Evolutionary conservation across 2,797 vertebrate species (phyloP).

Genomic region (Lepidocolaptes lacrymiger): DNA sequence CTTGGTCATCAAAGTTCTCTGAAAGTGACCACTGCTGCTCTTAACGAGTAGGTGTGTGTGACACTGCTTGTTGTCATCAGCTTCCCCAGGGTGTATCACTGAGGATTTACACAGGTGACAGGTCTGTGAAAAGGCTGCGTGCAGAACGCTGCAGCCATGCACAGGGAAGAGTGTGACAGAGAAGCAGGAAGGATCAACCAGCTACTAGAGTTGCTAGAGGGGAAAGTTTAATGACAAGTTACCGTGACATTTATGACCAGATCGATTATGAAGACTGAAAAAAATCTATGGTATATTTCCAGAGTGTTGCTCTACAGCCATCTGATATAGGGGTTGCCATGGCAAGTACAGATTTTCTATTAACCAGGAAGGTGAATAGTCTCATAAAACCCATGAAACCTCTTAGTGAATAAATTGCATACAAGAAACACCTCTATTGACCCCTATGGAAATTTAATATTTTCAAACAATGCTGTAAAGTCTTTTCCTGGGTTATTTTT

Average conservation of each 20-base stretch:
- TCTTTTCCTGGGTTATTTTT: constrained; percentile 7
- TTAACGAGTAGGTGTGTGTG: not conserved
- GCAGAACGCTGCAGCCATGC: not conserved
- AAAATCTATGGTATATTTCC: constrained; percentile 33
- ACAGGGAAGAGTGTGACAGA: not conserved
- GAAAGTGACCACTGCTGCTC: not conserved
- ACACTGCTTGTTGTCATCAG: not conserved
- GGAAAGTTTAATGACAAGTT: constrained; percentile 55
- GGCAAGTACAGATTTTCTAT: constrained; percentile 61
- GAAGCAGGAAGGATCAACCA: not conserved
- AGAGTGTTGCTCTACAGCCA: not conserved
- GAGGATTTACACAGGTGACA: not conserved
- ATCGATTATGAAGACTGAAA: constrained; percentile 51
- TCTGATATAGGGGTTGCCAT: constrained; percentile 51
- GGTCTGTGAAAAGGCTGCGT: not conserved
- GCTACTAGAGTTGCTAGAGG: not conserved
- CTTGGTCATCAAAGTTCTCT: not conserved
- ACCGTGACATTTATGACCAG: constrained; percentile 45
- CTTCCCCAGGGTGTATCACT: accelerated
- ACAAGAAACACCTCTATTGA: constrained; percentile 20
- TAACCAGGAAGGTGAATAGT: constrained; percentile 48
- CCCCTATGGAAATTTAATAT: constrained; percentile 38
- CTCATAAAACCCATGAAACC: constrained; percentile 44
- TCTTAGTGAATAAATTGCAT: constrained; percentile 50
- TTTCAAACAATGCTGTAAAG: constrained; percentile 35